Conservation (phyloP, 2,113 vertebrate species). For the Etheostoma cragini region DNA sequence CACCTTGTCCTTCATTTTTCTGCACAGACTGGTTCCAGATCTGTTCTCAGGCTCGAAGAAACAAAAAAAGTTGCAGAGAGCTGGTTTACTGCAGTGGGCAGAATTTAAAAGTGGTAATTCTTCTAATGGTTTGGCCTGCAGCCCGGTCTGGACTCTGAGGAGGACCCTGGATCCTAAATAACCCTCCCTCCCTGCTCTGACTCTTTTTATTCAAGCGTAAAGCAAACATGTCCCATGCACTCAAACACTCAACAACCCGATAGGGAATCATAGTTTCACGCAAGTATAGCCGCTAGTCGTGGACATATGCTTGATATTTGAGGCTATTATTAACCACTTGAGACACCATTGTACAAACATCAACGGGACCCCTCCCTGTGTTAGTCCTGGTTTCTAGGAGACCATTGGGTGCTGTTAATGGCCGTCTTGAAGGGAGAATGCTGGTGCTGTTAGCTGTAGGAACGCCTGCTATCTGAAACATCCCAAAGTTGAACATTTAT, state of each 20-base stretch:
- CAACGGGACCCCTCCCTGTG: conserved; percentile 22
- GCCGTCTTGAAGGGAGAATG: conserved; percentile 19
- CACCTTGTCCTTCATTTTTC: neutral
- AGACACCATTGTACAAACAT: conserved; percentile 54
- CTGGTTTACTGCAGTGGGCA: neutral
- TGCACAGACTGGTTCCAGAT: neutral
- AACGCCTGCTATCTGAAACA: conserved; percentile 51
- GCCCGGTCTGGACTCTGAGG: conserved; percentile 25
- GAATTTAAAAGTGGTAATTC: conserved; percentile 36
- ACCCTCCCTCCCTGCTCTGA: neutral
- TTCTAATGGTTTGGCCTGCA: conserved; percentile 47
- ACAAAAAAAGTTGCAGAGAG: neutral
- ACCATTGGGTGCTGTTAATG: conserved; percentile 43
- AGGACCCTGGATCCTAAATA: conserved; percentile 16
- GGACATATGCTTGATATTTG: neutral
- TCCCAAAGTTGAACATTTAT: conserved; percentile 21
- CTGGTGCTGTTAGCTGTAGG: conserved; percentile 44
- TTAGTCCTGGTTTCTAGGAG: conserved; percentile 52
- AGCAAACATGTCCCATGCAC: conserved; percentile 22
- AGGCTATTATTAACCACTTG: conserved; percentile 9
- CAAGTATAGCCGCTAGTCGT: neutral
- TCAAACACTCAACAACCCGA: neutral
- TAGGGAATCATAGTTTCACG: neutral
- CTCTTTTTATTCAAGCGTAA: conserved; percentile 34
- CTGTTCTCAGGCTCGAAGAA: neutral